These are phyloP conservation scores for Papilio dardanus DNA, from an alignment of 1,140 invertebrate species.

Conservation along the genomic window DNA sequence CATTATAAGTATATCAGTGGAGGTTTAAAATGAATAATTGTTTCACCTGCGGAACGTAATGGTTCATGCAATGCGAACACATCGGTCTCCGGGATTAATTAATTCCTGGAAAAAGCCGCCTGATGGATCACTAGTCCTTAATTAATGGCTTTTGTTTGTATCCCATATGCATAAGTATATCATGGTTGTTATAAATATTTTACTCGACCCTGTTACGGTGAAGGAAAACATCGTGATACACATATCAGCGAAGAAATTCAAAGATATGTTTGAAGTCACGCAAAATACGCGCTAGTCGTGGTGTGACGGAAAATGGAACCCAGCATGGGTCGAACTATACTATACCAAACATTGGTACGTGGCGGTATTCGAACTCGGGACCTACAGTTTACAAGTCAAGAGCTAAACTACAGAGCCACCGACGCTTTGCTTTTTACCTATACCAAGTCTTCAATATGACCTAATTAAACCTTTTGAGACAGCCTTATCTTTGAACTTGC, in stretches of 20 bases:
- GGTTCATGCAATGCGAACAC: background rate
- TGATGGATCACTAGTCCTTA: background rate
- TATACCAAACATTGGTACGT: no score
- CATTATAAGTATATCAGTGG: background rate
- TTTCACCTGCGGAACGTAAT: background rate
- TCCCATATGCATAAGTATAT: background rate
- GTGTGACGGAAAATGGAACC: no score
- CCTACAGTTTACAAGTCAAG: background rate
- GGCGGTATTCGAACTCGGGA: no score
- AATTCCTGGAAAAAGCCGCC: constrained; percentile 1
- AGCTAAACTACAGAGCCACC: no score
- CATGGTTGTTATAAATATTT: background rate
- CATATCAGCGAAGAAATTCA: no score
- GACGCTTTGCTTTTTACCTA: constrained; percentile 43
- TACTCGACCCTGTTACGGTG: background rate
- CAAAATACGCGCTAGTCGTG: no score
- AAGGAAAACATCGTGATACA: no score
- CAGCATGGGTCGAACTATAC: no score
- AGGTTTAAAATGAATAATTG: background rate
- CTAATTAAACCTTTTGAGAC: constrained; percentile 67
- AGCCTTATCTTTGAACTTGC: constrained; percentile 74
- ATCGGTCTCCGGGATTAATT: constrained; percentile 8
- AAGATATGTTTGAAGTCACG: no score
- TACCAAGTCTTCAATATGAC: constrained; percentile 54
- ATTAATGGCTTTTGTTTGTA: constrained; percentile 21